phyloP scores from a whole-genome alignment of 2,113 vertebrate species.

The Gymnorhina tibicen region DNA sequence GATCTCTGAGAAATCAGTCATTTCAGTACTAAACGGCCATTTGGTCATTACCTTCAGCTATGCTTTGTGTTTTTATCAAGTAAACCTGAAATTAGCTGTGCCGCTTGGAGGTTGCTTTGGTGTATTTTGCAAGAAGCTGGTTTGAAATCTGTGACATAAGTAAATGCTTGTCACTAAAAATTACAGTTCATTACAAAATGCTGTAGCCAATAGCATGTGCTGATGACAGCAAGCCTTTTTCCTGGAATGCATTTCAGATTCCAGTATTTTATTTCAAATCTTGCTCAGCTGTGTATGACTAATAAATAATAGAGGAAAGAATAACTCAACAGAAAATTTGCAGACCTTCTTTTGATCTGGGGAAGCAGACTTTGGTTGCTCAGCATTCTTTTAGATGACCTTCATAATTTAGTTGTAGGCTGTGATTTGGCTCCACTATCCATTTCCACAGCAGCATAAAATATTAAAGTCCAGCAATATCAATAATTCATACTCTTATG shows the following conservation, averaged over 20 bases:
- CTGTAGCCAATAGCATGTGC: conserved; percentile 4
- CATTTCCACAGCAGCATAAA: conserved; percentile 39
- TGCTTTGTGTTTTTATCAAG: conserved; percentile 5
- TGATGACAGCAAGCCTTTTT: conserved; percentile 49
- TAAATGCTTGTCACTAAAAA: conserved; percentile 39
- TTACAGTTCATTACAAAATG: conserved; percentile 31
- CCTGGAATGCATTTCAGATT: conserved; percentile 39
- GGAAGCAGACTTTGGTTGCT: conserved; percentile 5
- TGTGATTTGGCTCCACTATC: conserved; percentile 37
- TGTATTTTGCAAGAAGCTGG: not conserved
- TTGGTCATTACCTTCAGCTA: conserved; percentile 42
- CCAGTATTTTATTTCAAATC: conserved; percentile 42
- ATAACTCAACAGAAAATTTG: conserved; percentile 46
- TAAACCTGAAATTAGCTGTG: conserved; percentile 12
- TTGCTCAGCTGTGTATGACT: conserved; percentile 27
- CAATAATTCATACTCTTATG: conserved; percentile 56
- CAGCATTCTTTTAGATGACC: conserved; percentile 34
- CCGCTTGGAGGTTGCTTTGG: not conserved
- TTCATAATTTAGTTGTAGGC: conserved; percentile 26
- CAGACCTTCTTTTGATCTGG: conserved; percentile 45
- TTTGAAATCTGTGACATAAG: conserved; percentile 17
- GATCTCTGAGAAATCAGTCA: conserved; percentile 59
- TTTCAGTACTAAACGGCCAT: conserved; percentile 44
- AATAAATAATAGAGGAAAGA: conserved; percentile 58
- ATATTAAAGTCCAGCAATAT: conserved; percentile 50